These are phyloP conservation scores for Onychostruthus taczanowskii DNA, from an alignment of 2,113 vertebrate species.

Conservation along the genomic window DNA sequence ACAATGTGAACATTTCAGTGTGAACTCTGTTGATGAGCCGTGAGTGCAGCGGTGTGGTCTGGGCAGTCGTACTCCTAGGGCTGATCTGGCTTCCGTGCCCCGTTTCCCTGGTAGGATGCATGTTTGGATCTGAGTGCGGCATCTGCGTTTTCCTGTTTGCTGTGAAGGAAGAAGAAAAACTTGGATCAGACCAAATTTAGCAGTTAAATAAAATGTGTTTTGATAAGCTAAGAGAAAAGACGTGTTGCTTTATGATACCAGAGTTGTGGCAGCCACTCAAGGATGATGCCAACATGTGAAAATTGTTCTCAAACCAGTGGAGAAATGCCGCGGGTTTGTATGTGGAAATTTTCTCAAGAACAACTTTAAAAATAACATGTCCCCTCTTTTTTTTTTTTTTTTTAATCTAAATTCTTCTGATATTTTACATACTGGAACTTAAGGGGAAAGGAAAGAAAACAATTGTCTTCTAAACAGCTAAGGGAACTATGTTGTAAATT, in stretches of 20 bases:
- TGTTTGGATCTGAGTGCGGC: background rate
- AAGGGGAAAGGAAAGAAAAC: constrained; percentile 53
- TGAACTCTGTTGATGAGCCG: background rate
- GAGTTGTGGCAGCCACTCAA: constrained; percentile 18
- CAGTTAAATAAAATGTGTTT: constrained; percentile 66
- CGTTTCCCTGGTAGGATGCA: background rate
- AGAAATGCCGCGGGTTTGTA: constrained; percentile 9
- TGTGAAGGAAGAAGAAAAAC: constrained; percentile 49
- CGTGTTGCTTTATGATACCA: constrained; percentile 13
- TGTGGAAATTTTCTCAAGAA: constrained; percentile 60
- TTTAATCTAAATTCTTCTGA: constrained; percentile 54
- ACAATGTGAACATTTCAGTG: background rate
- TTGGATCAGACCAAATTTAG: constrained; percentile 64
- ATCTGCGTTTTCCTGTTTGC: constrained; percentile 25
- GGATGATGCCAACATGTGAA: constrained; percentile 33
- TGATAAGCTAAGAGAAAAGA: constrained; percentile 60
- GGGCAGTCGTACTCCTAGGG: background rate
- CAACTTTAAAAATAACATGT: constrained; percentile 46
- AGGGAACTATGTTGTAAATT: constrained; percentile 53
- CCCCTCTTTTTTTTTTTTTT: background rate
- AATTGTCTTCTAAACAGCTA: constrained; percentile 48
- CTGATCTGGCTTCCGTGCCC: background rate
- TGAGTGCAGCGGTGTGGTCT: background rate
- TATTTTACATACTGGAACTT: constrained; percentile 56
- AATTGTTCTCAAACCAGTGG: constrained; percentile 52